These are phyloP conservation scores for Cephus spinipes DNA, from an alignment of 2,888 invertebrate genomes.

Conservation along the genomic window DNA sequence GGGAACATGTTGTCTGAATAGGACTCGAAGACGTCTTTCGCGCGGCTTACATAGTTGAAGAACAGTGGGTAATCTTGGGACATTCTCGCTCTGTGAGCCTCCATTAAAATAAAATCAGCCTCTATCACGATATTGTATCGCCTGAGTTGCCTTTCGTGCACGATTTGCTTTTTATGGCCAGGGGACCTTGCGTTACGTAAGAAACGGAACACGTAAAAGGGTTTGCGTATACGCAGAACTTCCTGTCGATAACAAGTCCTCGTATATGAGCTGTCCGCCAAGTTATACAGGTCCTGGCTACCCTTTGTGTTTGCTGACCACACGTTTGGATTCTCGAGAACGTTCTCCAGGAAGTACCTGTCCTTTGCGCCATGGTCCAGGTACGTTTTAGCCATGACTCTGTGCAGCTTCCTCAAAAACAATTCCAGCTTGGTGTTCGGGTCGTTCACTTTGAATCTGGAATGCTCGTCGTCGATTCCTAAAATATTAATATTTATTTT, in stretches of 20 bases:
- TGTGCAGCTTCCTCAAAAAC: constrained; percentile 34
- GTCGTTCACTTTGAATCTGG: constrained; percentile 52
- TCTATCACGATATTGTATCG: constrained; percentile 60
- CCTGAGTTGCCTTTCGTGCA: constrained; percentile 51
- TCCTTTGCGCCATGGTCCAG: constrained; percentile 65
- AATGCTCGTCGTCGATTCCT: constrained; percentile 53
- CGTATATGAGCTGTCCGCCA: constrained; percentile 55
- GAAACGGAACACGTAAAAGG: constrained; percentile 66
- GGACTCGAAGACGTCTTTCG: constrained; percentile 64
- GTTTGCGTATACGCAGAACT: constrained; percentile 64
- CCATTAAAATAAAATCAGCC: constrained; percentile 60
- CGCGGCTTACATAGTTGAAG: constrained; percentile 59
- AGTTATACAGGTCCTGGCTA: constrained; percentile 48
- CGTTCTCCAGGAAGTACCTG: constrained; percentile 63
- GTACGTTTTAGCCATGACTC: constrained; percentile 64
- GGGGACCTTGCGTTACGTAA: constrained; percentile 53
- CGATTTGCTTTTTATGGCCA: constrained; percentile 51
- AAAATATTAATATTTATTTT: not conserved
- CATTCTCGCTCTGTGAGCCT: constrained; percentile 55
- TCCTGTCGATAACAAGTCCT: constrained; percentile 63
- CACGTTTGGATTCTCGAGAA: constrained; percentile 54
- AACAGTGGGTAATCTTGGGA: constrained; percentile 45
- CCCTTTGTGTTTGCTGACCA: constrained; percentile 63
- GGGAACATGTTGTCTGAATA: constrained; percentile 64
- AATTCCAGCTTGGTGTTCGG: constrained; percentile 29